Percentiles rank a stretch among this genome's conserved stretches.
Evolutionary conservation across 2,888 invertebrate species (phyloP).

Genomic region (Disparrhopalites patrizii): DNA sequence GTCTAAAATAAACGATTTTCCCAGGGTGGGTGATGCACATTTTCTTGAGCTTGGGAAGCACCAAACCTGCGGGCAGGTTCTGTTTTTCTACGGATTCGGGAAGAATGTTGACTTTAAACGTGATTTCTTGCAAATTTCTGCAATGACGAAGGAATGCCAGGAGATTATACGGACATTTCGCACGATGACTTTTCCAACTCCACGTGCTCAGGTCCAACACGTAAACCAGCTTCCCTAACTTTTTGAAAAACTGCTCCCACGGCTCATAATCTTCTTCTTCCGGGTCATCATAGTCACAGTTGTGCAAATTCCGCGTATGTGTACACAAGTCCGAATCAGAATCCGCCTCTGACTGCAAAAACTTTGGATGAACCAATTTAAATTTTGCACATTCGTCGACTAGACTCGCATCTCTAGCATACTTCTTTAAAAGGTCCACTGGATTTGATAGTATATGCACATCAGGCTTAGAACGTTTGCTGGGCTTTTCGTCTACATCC

Average conservation of each 20-base stretch:
- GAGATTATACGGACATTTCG: slow-evolving; percentile 21
- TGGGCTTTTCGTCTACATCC: neutral
- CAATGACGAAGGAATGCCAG: slow-evolving; percentile 16
- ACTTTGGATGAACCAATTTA: too few species aligned
- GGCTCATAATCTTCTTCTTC: neutral
- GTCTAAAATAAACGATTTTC: neutral
- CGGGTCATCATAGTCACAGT: slow-evolving; percentile 5
- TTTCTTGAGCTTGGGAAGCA: neutral
- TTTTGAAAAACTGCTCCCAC: slow-evolving; percentile 6
- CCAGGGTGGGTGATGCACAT: neutral
- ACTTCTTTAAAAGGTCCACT: neutral
- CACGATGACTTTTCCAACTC: neutral
- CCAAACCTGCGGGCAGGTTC: neutral
- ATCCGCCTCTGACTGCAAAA: too few species aligned
- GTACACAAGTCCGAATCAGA: neutral
- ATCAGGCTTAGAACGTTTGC: too few species aligned
- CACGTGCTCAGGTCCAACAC: slow-evolving; percentile 1
- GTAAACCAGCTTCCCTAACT: neutral
- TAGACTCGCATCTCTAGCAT: too few species aligned
- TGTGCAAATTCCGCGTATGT: neutral
- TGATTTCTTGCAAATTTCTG: slow-evolving; percentile 13
- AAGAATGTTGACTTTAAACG: neutral
- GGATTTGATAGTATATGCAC: too few species aligned
- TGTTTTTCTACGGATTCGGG: neutral
- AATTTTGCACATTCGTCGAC: too few species aligned